Base-by-base conservation (phyloP, 2,888 invertebrate species). In the Cryptus viduatorius region DNA sequence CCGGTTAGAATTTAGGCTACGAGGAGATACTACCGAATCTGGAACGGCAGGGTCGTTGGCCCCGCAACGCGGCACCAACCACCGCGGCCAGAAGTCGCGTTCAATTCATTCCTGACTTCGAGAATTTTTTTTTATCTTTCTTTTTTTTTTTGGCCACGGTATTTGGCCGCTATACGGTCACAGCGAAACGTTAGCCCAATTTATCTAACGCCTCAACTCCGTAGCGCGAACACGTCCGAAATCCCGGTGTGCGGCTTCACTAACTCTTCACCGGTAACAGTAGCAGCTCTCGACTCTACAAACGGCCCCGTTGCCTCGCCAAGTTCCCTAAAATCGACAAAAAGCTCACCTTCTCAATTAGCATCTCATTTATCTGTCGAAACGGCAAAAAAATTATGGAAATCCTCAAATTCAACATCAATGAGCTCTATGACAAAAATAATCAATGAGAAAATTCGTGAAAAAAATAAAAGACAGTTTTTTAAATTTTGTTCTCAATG, bases 1-100 rank as follows among this genome's bases (percentile, higher is more conserved):
- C 92, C 91, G 91, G 92, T 91, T 93, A 92, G 92, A 92, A 93
- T 93, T 93, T 93, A 92, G 93, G 92, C 93, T 93, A 92, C 91
- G 90, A 92, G 90, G 91, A 92, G 91, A 89, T 90, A 90, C 90
- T 85, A 85, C 90, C 89, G 92, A 93, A 93, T 92, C 92, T 92
- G 92, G 93, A 93, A 93, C 93, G 88, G 87, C 88, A 86, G 88
- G 92, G 92, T 92, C 93, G 87, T 92, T 92, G 92, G 89, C 91
- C 92, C 79, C 79, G 82, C 68, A 65, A 37, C 67, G 46, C 82
- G 71, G 69, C 77, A 77, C 76, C 78, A 53, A 76, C 61, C 69
- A 76, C 29, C 64, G 64, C n/a, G 16, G 59, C 71, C 79, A 80
- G 71, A 79, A 73, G 61, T 68, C 78, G 59, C 75, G 69, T 73